Evolutionary conservation across 2,888 invertebrate species (phyloP).

Genomic region (Masnerella sp.): DNA sequence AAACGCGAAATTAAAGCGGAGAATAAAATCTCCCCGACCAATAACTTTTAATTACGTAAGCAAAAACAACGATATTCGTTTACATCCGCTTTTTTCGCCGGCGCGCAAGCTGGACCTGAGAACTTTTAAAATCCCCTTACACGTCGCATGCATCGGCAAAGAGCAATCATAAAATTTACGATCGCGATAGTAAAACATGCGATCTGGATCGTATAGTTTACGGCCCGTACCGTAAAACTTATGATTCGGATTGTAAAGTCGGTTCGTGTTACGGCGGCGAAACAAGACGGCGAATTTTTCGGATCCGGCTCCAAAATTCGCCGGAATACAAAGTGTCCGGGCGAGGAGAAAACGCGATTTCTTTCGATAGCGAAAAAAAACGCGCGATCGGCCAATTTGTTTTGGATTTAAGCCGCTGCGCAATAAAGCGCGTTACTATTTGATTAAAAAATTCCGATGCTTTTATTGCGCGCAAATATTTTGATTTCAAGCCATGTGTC

Average conservation of each 20-base stretch:
- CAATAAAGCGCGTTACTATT: no score
- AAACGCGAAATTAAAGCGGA: no score
- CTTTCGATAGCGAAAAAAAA: no score
- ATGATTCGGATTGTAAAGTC: slow-evolving; percentile 29
- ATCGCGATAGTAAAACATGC: slow-evolving; percentile 30
- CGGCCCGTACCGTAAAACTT: slow-evolving; percentile 26
- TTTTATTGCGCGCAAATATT: no score
- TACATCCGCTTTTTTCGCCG: slow-evolving; percentile 7
- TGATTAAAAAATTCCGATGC: no score
- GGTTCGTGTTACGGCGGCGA: slow-evolving; percentile 5
- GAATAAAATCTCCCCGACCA: no score
- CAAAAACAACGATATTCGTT: slow-evolving; percentile 15
- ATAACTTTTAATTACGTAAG: slow-evolving; percentile 22
- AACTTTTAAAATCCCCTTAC: slow-evolving; percentile 31
- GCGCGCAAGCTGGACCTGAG: slow-evolving; percentile 1
- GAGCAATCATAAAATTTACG: slow-evolving; percentile 37
- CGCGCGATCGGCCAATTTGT: no score
- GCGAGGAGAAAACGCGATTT: no score
- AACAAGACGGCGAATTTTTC: slow-evolving; percentile 17
- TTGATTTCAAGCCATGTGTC: no score
- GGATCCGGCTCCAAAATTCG: slow-evolving; percentile 17
- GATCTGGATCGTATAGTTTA: slow-evolving; percentile 31
- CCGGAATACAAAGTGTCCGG: slow-evolving; percentile 6
- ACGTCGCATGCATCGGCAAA: slow-evolving; percentile 18
- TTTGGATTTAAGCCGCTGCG: no score